Conservation (phyloP, 2,888 invertebrate species). For the Graphium colonna region DNA sequence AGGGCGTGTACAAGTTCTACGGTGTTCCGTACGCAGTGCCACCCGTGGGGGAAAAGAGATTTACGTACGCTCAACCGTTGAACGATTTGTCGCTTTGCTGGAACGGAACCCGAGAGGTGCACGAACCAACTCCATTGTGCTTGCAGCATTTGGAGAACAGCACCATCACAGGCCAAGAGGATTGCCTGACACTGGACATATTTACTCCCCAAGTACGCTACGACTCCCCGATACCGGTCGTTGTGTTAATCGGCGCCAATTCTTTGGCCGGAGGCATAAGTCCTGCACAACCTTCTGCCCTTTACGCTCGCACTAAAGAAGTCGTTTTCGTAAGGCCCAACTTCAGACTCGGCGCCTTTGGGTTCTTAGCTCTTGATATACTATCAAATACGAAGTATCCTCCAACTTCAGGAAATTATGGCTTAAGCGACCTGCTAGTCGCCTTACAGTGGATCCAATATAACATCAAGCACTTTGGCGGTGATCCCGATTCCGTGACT, state of each 20-base stretch:
- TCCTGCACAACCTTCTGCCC: constrained; percentile 86
- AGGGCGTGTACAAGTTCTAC: constrained; percentile 88
- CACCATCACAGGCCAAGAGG: constrained; percentile 85
- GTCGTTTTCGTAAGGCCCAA: constrained; percentile 93
- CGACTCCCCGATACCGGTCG: constrained; percentile 88
- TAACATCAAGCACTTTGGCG: constrained; percentile 92
- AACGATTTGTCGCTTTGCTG: constrained; percentile 86
- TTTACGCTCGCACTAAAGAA: constrained; percentile 87
- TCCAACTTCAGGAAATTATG: constrained; percentile 91
- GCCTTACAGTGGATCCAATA: constrained; percentile 89
- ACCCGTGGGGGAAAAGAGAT: constrained; percentile 84
- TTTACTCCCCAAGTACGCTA: constrained; percentile 90
- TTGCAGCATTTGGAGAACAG: constrained; percentile 85
- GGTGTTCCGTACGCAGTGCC: constrained; percentile 91
- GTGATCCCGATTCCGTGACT: constrained; percentile 88
- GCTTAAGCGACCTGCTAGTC: constrained; percentile 87
- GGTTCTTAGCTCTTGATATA: constrained; percentile 88
- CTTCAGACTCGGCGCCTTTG: constrained; percentile 88
- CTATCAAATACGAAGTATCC: constrained; percentile 86
- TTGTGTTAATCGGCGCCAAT: constrained; percentile 90
- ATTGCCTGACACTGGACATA: constrained; percentile 91
- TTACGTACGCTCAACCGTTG: constrained; percentile 84
- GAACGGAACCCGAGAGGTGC: constrained; percentile 86
- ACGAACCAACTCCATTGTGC: constrained; percentile 84
- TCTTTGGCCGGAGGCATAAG: constrained; percentile 88